These are phyloP conservation scores for Coregonus ussuriensis DNA, from an alignment of 2,797 vertebrate species.

Conservation along the genomic window DNA sequence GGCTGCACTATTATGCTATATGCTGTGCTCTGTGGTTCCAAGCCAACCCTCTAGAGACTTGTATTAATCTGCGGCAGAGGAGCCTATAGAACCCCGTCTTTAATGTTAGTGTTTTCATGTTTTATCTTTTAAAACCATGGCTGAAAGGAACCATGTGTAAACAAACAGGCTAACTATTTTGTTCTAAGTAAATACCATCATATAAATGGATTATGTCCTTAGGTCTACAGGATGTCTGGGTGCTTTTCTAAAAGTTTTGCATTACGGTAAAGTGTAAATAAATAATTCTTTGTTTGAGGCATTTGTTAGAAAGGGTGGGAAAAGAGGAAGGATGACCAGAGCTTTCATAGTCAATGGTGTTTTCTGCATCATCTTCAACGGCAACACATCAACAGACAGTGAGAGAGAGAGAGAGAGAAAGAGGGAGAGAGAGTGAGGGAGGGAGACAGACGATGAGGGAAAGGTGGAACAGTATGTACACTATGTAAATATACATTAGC, in stretches of 20 bases:
- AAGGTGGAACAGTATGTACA: background rate
- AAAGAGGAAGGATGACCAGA: too few relatives aligned
- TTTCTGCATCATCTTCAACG: too few relatives aligned
- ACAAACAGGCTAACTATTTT: background rate
- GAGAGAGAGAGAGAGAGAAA: too few relatives aligned
- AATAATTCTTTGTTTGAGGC: background rate
- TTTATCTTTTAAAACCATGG: background rate
- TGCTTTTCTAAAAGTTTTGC: background rate
- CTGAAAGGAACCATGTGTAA: background rate
- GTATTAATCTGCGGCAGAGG: background rate
- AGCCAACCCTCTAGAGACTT: background rate
- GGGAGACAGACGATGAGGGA: background rate
- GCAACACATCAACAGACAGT: too few relatives aligned
- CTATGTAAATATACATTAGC: too few relatives aligned
- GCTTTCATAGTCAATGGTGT: too few relatives aligned
- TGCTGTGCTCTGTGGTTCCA: background rate
- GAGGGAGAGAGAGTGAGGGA: background rate
- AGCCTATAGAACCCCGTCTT: background rate
- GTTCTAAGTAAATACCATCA: background rate
- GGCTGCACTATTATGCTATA: slow-evolving; percentile 29
- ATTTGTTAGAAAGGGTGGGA: too few relatives aligned
- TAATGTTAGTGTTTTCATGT: background rate
- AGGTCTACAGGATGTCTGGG: background rate
- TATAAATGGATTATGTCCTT: background rate
- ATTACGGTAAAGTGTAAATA: background rate